A percentile compares a stretch with the other conserved stretches of the same genome.
Evolutionary conservation across 92 coral and sea anemone species (phyloP).

Genomic region (Palythoa grandiflora): DNA sequence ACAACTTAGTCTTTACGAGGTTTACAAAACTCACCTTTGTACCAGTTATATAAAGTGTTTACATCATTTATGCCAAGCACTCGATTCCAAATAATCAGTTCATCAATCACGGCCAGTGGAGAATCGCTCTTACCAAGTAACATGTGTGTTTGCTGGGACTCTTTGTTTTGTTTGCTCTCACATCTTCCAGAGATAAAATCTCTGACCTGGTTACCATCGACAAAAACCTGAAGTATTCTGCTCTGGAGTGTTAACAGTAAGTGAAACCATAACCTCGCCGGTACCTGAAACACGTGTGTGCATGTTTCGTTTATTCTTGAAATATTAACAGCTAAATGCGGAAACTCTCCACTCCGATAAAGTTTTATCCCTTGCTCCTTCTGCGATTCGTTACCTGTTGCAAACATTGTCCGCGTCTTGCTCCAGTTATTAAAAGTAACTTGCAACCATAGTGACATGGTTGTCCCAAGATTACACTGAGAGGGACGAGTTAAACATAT

Average conservation of each 20-base stretch:
- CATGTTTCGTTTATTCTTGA: neutral
- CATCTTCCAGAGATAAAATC: neutral
- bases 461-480: neutral
- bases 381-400: conserved; percentile 2
- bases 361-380: conserved; percentile 9
- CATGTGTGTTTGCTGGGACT: neutral
- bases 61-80: neutral
- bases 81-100: conserved; percentile 13
- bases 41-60: neutral
- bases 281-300: neutral
- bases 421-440: neutral
- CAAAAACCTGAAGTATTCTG: neutral
- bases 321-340: neutral
- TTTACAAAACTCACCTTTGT: conserved; percentile 5
- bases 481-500: conserved; percentile 21
- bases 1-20: neutral
- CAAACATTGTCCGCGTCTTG: neutral
- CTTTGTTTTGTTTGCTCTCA: neutral
- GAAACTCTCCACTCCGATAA: neutral
- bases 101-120: conserved; percentile 11
- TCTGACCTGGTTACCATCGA: conserved; percentile 2
- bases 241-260: neutral
- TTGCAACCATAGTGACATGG: conserved; percentile 26
- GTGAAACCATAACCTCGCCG: neutral
- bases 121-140: neutral